Percentiles rank a stretch among this genome's conserved stretches.
phyloP scores from a whole-genome alignment of 1,140 invertebrate genomes.

The Drosophila paulistorum region DNA sequence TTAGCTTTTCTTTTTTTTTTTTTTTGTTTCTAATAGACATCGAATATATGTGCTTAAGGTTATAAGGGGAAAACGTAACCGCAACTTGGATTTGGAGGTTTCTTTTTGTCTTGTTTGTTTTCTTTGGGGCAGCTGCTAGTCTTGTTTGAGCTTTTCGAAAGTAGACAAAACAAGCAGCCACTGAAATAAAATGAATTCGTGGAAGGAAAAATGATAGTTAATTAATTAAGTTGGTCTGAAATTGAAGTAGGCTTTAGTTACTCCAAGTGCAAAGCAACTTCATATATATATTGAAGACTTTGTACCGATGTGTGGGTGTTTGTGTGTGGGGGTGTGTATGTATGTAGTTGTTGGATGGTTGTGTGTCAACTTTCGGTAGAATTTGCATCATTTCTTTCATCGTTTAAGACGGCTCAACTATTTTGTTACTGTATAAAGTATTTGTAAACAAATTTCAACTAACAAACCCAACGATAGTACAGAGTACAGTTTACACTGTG shows the following conservation, averaged over 20 bases:
- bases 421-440: constrained; percentile 60
- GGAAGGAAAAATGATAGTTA: background rate
- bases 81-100: constrained; percentile 13
- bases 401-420: constrained; percentile 65
- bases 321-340: constrained; percentile 42
- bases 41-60: constrained; percentile 67
- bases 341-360: constrained; percentile 41
- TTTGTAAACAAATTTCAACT: constrained; percentile 76
- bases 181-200: background rate
- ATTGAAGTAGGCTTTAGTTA: constrained; percentile 13
- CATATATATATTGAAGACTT: constrained; percentile 46
- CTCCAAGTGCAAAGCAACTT: constrained; percentile 56
- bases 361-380: constrained; percentile 75
- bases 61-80: constrained; percentile 51
- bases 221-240: constrained; percentile 41
- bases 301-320: constrained; percentile 58
- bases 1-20: constrained; percentile 34
- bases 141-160: constrained; percentile 40
- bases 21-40: constrained; percentile 60
- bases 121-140: constrained; percentile 20
- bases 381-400: constrained; percentile 26
- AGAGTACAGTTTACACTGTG: constrained; percentile 75
- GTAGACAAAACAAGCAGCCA: constrained; percentile 4
- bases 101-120: too few relatives aligned
- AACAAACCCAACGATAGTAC: constrained; percentile 70